phyloP scores from a whole-genome alignment of 2,113 vertebrate genomes.

The Bubo blakistoni region DNA sequence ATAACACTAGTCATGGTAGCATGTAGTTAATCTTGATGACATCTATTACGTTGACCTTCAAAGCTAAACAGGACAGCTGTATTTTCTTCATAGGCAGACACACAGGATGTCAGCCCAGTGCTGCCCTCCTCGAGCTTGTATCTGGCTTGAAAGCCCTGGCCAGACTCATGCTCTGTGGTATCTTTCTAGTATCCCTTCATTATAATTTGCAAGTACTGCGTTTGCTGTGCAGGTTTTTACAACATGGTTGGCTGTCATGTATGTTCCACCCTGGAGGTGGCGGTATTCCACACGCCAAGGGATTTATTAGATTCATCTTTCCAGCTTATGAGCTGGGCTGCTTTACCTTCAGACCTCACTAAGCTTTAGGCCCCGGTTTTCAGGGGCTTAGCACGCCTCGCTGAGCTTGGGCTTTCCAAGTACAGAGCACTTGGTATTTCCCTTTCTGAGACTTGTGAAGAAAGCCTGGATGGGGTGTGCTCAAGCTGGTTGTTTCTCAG shows the following conservation, averaged over 20 bases:
- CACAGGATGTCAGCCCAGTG: rapidly evolving
- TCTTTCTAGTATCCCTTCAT: rapidly evolving
- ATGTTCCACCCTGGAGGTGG: not conserved
- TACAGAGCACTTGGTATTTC: not conserved
- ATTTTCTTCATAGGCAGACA: rapidly evolving
- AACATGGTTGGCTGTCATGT: rapidly evolving
- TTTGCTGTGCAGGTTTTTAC: not conserved
- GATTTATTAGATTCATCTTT: not conserved
- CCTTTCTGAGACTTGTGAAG: not conserved
- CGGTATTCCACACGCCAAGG: not conserved
- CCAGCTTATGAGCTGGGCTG: not conserved
- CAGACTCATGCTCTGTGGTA: rapidly evolving
- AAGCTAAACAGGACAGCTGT: rapidly evolving
- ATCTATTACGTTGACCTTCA: not conserved
- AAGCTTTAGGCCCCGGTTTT: not conserved
- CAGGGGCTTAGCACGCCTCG: rapidly evolving
- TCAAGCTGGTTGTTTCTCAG: not conserved
- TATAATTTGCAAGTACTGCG: rapidly evolving
- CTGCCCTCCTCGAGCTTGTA: not conserved
- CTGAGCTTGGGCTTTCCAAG: not conserved
- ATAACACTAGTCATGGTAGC: rapidly evolving
- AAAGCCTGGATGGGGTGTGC: not conserved
- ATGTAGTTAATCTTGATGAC: not conserved
- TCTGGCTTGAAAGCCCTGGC: too few relatives aligned
- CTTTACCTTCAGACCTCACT: not conserved